Base-by-base conservation (phyloP, 2,797 vertebrate genomes). In the Malurus splendens region DNA sequence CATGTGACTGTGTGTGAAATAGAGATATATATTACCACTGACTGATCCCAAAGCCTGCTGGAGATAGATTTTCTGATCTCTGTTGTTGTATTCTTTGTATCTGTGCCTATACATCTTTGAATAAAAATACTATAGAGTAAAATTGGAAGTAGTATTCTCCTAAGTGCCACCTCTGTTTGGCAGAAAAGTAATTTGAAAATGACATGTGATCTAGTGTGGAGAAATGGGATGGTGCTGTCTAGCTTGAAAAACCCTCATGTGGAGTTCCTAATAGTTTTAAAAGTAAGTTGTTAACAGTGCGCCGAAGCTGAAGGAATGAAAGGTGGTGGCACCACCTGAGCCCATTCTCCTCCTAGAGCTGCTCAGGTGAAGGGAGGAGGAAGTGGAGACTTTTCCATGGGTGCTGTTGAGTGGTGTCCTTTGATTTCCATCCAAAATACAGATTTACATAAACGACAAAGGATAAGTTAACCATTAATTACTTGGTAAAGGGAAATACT, bases 191-290 rank as follows among this genome's bases (percentile, higher is more conserved):
- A 42, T 61, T 74, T 55, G 42, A 48, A 32, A 61, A 25, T 61
- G 44, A 13, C 7, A 3, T 0, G 0, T 28, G 7, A 24, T 54
- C 27, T 61, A 6, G 14, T 12, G 13, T 19, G 32, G 44, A 61
- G 47, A 41, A 78, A 45, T 33, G 41, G 16, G 23, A 27, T 3
- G 11, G 4, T 38, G 33, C 41, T 62, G 1, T 24, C 44, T 57
- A 36, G 32, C 6, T 9, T 0, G 4, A 22, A 44, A 38, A 38
- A 0, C 16, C 9, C 10, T 52, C 4, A 14, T 11, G 0, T 36
- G 3, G 7, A 14, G 6, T 51, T 85, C 44, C 12, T 48, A 9
- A 60, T 38, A 6, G 36, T 48, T 42, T 48, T 6, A 9, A n/a
- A 47, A 48, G 3, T 38, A 28, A 39, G 5, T 80, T 80, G 8